Conservation (phyloP, 1,140 invertebrate species). For the Diabrotica virgifera region DNA sequence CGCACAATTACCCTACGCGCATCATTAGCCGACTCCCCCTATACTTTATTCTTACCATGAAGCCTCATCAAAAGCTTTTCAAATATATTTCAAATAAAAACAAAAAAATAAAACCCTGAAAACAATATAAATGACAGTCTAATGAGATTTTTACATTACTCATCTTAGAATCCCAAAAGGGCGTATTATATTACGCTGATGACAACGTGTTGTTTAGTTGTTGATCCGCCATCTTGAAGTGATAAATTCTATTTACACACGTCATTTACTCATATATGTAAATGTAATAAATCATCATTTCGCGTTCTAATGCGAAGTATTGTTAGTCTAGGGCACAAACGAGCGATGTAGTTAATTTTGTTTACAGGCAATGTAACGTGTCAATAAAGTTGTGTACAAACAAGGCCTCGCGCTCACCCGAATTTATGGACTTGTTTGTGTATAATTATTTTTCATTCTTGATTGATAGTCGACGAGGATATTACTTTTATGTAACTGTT, state of each 20-base stretch:
- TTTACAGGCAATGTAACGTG: conserved; percentile 19
- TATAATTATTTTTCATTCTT: not conserved
- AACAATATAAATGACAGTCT: too few species aligned
- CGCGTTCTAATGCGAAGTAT: conserved; percentile 26
- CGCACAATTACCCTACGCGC: too few species aligned
- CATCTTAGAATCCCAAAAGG: too few species aligned
- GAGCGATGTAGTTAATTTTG: conserved; percentile 24
- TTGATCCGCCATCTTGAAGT: conserved; percentile 27
- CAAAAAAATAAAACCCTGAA: too few species aligned
- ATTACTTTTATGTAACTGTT: too few species aligned
- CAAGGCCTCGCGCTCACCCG: not conserved
- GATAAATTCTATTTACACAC: conserved; percentile 34
- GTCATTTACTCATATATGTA: conserved; percentile 30
- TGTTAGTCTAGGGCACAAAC: conserved; percentile 17
- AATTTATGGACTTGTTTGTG: conserved; percentile 14
- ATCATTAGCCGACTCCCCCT: too few species aligned
- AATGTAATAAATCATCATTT: conserved; percentile 33
- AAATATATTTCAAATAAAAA: too few species aligned
- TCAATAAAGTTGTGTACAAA: conserved; percentile 16
- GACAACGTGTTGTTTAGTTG: conserved; percentile 12
- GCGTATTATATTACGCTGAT: not conserved
- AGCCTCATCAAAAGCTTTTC: too few species aligned
- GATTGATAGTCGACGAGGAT: too few species aligned
- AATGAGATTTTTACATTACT: too few species aligned
- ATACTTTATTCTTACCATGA: too few species aligned